phyloP scores from a whole-genome alignment of 2,797 vertebrate species.

The Acanthurus leucopareius region DNA sequence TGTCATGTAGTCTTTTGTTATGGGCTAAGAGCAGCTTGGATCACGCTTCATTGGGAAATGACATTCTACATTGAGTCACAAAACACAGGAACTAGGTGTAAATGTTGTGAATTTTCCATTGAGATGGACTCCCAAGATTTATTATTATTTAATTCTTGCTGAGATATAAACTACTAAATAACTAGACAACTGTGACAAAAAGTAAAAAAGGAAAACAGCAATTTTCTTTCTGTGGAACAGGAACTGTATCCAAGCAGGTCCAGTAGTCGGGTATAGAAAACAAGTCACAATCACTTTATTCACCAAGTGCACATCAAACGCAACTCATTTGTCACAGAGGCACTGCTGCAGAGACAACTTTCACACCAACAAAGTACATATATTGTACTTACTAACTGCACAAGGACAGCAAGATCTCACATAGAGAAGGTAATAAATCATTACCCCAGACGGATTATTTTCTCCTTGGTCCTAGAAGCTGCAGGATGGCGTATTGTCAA shows the following conservation, averaged over 20 bases:
- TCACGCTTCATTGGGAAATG: conserved; percentile 14
- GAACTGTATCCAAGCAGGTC: conserved; percentile 2
- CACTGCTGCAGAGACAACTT: background rate
- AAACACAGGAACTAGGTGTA: conserved; percentile 13
- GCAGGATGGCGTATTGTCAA: conserved; percentile 10
- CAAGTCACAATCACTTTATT: conserved; percentile 14
- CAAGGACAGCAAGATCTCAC: conserved; percentile 35
- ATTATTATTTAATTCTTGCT: background rate
- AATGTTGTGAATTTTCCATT: background rate
- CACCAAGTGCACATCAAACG: conserved; percentile 25
- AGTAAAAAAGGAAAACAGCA: conserved; percentile 27
- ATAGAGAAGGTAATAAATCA: conserved; percentile 33
- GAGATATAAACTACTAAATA: background rate
- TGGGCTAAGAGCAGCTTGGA: conserved; percentile 18
- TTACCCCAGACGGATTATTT: background rate
- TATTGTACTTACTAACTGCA: conserved; percentile 11
- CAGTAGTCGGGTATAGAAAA: background rate
- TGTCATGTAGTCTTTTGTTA: conserved; percentile 3
- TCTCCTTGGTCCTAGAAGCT: conserved; percentile 15
- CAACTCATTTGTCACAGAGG: conserved; percentile 6
- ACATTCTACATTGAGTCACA: conserved; percentile 9
- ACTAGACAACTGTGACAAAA: background rate
- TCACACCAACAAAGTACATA: conserved; percentile 8
- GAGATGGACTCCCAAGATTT: background rate
- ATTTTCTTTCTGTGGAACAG: conserved; percentile 33